Evolutionary conservation across 2,888 invertebrate genomes (phyloP), one percentile per base, ranked within the genome.

Genomic region (Drosophila mercatorum): DNA sequence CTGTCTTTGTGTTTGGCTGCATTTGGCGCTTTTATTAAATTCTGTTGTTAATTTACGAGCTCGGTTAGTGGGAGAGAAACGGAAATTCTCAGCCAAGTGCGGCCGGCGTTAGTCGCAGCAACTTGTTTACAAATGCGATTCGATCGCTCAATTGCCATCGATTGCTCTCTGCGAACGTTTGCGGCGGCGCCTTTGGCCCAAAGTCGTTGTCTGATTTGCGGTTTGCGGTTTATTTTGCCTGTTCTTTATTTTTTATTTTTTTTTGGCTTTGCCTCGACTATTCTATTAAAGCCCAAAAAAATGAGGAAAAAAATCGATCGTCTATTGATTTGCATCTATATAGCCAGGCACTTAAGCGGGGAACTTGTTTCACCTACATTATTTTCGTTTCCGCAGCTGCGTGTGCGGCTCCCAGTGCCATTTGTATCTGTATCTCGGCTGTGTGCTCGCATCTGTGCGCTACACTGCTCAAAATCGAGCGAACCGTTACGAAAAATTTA

Each of bases 361-460:
- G 69, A 84, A 84, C 84, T 84, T 79, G 84, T 84, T 84, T 84
- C 84, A 86, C 84, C 86, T 86, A 84, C 84, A 84, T 85, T 83
- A 55, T 72, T 78, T 80, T 72, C 78, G 78, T 83, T 83, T 85
- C 83, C 83, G 85, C 79, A 84, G 83, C 85, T 85, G 86, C 83
- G 85, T 83, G 85, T 85, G 85, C 77, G 83, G 83, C 79, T 70
- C 64, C 64, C 71, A 76, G 67, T 68, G 67, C 67, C 70, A 77
- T 71, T 52, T 59, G 44, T 57, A 44, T 44, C 57, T 69, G 57
- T 76, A 59, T 43, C 57, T 79, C 1, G 11, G 64, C 31, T 17
- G 14, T 28, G 51, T 43, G 61, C 61, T 65, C 44, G 36, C 62
- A 62, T 55, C 55, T 55, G 55, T 41, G 38, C 38, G 63, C n/a